These are phyloP conservation scores for Rousettus leschenaultii DNA, from an alignment of 2,113 vertebrate genomes.

Conservation along the genomic window DNA sequence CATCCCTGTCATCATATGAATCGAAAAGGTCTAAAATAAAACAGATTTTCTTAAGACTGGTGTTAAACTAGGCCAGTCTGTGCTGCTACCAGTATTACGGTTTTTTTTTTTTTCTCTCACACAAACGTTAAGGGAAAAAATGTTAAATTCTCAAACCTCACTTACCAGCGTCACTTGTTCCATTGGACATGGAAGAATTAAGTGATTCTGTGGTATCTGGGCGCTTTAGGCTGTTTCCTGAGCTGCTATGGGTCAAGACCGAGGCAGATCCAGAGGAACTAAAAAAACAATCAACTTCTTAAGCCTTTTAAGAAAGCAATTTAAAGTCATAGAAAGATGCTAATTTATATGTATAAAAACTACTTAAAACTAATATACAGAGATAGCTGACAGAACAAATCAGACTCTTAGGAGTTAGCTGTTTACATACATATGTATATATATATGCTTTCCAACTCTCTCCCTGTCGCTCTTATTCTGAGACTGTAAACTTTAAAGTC, in stretches of 20 bases:
- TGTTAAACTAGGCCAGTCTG: background rate
- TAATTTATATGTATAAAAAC: background rate
- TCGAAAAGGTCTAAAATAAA: slow-evolving; percentile 90
- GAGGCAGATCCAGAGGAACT: slow-evolving; percentile 89
- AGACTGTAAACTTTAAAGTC: background rate
- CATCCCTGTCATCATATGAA: slow-evolving; percentile 94
- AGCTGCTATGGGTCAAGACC: slow-evolving; percentile 86
- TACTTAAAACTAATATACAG: background rate
- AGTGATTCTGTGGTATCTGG: slow-evolving; percentile 96
- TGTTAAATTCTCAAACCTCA: background rate
- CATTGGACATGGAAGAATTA: slow-evolving; percentile 97
- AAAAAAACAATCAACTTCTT: background rate
- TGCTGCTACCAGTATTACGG: background rate
- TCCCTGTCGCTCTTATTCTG: background rate
- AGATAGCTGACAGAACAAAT: background rate
- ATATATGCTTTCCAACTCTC: background rate
- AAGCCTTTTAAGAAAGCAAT: slow-evolving; percentile 12
- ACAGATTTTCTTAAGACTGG: background rate
- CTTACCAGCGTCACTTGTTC: slow-evolving; percentile 95
- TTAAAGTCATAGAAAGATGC: background rate
- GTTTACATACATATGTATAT: background rate
- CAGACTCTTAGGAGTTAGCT: background rate
- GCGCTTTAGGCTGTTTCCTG: slow-evolving; percentile 90
- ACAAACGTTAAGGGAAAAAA: background rate
- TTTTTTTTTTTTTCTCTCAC: background rate